Conservation (phyloP, 1,140 invertebrate species). For the Brachionus plicatilis region DNA sequence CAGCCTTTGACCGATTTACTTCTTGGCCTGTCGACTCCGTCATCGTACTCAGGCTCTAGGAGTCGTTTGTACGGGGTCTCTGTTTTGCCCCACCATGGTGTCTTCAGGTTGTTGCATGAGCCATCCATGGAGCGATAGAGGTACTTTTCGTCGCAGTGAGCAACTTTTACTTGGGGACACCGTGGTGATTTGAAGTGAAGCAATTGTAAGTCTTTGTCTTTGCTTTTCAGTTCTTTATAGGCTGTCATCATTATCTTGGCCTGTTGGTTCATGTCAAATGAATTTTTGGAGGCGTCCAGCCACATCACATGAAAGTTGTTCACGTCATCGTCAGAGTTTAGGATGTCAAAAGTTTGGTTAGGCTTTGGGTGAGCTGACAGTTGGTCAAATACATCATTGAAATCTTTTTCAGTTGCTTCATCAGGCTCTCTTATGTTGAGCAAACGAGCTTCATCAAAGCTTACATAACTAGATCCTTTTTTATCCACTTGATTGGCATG, state of each 20-base stretch:
- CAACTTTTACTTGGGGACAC: background rate
- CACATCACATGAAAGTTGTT: background rate
- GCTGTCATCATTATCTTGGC: background rate
- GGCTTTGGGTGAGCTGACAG: background rate
- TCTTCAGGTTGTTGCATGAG: slow-evolving; percentile 78
- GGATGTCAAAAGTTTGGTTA: background rate
- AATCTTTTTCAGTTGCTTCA: background rate
- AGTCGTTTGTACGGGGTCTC: slow-evolving; percentile 72
- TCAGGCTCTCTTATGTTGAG: background rate
- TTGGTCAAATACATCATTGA: background rate
- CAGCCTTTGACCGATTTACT: slow-evolving; percentile 49
- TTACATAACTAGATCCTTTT: background rate
- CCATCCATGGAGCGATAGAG: slow-evolving; percentile 68
- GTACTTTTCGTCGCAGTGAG: background rate
- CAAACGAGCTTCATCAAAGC: background rate
- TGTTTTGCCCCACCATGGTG: slow-evolving; percentile 67
- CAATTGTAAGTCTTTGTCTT: background rate
- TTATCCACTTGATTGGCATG: background rate
- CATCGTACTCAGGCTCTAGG: slow-evolving; percentile 70
- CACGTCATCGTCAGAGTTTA: background rate
- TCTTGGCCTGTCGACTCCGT: background rate
- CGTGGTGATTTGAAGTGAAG: background rate
- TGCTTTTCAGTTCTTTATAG: background rate
- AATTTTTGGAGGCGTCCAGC: background rate
- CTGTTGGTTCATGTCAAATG: background rate